A percentile compares a stretch with the other conserved stretches of the same genome.
phyloP scores from a whole-genome alignment of 2,888 invertebrate genomes.

The Sinelater perroti region DNA sequence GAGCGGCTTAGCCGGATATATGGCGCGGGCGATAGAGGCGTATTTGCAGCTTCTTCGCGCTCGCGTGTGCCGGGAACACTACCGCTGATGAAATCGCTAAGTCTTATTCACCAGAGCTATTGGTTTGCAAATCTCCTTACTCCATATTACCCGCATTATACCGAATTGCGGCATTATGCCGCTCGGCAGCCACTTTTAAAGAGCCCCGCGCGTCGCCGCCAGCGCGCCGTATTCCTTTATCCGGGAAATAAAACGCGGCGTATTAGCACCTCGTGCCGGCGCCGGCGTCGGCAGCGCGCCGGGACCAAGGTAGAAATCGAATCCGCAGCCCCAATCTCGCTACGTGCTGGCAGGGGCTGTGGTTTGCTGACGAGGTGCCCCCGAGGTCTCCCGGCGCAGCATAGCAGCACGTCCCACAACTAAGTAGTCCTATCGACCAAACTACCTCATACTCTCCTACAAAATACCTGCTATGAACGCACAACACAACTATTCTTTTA shows the following conservation, averaged over 20 bases:
- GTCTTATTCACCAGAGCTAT: conserved; percentile 41
- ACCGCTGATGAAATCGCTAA: conserved; percentile 41
- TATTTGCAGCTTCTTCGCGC: conserved; percentile 40
- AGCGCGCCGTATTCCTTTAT: conserved; percentile 29
- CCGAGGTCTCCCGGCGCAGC: conserved; percentile 33
- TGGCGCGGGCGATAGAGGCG: conserved; percentile 41
- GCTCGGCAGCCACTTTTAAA: conserved; percentile 31
- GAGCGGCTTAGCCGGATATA: conserved; percentile 44
- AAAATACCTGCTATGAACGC: conserved; percentile 45
- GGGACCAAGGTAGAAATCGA: conserved; percentile 17
- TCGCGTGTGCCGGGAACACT: conserved; percentile 40
- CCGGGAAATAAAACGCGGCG: conserved; percentile 22
- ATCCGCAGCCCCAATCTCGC: conserved; percentile 21
- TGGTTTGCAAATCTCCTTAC: conserved; percentile 40
- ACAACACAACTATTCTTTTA: too few relatives aligned
- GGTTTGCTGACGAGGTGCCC: conserved; percentile 36
- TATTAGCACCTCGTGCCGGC: conserved; percentile 27
- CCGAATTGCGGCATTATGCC: conserved; percentile 37
- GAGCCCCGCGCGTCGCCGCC: conserved; percentile 15
- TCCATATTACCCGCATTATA: conserved; percentile 35
- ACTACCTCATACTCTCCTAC: conserved; percentile 34
- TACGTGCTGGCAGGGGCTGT: conserved; percentile 17
- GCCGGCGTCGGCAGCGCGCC: too few relatives aligned
- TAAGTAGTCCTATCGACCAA: conserved; percentile 46
- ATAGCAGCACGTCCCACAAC: conserved; percentile 37